Evolutionary conservation across 1,140 invertebrate genomes (phyloP), one percentile per base, ranked within the genome.

Genomic region (Carcinoscorpius rotundicauda): DNA sequence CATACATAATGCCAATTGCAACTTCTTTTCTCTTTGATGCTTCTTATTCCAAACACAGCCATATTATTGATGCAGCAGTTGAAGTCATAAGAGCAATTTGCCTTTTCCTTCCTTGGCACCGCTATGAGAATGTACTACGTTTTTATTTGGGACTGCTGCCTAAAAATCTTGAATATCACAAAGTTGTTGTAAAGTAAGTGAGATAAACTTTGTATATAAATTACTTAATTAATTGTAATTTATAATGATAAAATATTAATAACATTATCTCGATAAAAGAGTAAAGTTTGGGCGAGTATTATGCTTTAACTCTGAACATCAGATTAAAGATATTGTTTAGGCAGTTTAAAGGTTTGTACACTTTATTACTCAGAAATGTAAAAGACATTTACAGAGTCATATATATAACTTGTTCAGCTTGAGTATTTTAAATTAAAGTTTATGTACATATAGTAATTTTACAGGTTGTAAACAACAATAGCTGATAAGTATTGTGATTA

Each of bases 1-100:
- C 89, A 69, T 94, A 93, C 72, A 82, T 97, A 64, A 73, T 97
- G 58, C 94, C 95, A 0, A 74, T 97, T 53, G 85, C 87, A 3
- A 83, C 87, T 0, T 82, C 82, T 9, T 96, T 89, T 78, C 77
- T 97, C 4, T 85, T 87, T 65, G 85, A 86, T 68, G 87, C 89
- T 58, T 82, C 83, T 71, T 92, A 86, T 72, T 74, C 80, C 0
- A 84, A 85, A 59, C 87, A 90, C 71, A 85, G 90, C 66, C 85
- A 85, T 62, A 77, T 97, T 4, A 81, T 94, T n/a, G 91, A 95
- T 74, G 86, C 87, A 10, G 86, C 91, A 4, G 74, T 84, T 62
- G 74, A 81, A 60, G 73, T 85, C 3, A 75, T 96, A 2, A 85
- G 86, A 1, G 82, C 83, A 4, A 83, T 91, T 63, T 91, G 87